Evolutionary conservation across 2,888 invertebrate genomes (phyloP).

Genomic region (Nymphalis polychloros): DNA sequence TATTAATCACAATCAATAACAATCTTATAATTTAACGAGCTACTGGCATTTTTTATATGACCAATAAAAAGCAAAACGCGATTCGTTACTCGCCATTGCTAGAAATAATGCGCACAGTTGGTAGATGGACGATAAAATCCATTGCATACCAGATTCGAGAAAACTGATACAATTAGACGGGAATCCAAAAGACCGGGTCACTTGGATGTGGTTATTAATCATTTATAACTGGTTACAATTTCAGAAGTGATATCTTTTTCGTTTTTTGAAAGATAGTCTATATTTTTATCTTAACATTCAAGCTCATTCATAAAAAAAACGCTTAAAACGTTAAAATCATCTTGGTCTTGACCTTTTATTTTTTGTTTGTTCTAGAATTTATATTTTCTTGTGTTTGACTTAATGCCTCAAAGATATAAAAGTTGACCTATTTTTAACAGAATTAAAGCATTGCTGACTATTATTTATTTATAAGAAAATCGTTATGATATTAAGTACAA

Average conservation of each 20-base stretch:
- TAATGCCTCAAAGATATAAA: too few species aligned
- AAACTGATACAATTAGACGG: slow-evolving; percentile 66
- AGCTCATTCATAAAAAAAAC: not conserved
- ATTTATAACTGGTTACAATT: slow-evolving; percentile 50
- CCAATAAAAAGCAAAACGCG: slow-evolving; percentile 32
- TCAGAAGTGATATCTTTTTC: slow-evolving; percentile 39
- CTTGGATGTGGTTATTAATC: slow-evolving; percentile 65
- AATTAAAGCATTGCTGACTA: too few species aligned
- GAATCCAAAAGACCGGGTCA: slow-evolving; percentile 69
- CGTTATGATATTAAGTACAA: too few species aligned
- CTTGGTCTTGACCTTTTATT: too few species aligned
- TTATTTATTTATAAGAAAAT: too few species aligned
- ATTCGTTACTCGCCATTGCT: slow-evolving; percentile 40
- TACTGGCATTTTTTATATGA: slow-evolving; percentile 29
- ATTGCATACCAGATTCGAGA: slow-evolving; percentile 56
- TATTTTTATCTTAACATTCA: not conserved
- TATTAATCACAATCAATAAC: slow-evolving; percentile 35
- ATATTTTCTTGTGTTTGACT: too few species aligned
- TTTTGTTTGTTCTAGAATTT: too few species aligned
- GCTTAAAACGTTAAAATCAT: too few species aligned
- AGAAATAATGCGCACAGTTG: slow-evolving; percentile 41
- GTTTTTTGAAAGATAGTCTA: not conserved
- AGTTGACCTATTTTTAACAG: too few species aligned
- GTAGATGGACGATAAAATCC: slow-evolving; percentile 40
- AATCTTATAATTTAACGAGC: slow-evolving; percentile 33